Evolutionary conservation across 2,888 invertebrate genomes (phyloP).

Genomic region (Eledone cirrhosa): DNA sequence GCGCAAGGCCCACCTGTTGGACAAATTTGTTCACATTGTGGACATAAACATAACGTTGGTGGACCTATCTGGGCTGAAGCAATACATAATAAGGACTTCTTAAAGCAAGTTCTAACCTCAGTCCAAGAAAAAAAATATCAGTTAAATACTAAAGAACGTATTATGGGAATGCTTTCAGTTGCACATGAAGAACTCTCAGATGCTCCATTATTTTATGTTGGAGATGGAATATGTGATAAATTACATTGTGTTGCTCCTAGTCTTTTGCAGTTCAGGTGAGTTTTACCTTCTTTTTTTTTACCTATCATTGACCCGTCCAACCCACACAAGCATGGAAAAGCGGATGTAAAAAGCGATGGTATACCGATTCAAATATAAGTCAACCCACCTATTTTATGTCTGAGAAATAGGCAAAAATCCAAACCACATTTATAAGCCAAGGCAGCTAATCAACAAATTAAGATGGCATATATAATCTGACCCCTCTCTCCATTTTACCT

Average conservation of each 20-base stretch:
- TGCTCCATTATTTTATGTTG: constrained; percentile 85
- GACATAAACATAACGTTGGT: constrained; percentile 78
- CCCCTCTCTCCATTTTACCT: too few species aligned
- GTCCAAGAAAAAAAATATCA: constrained; percentile 59
- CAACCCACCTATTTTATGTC: too few species aligned
- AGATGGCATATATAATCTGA: too few species aligned
- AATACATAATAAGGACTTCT: constrained; percentile 83
- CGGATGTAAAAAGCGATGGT: too few species aligned
- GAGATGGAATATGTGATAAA: constrained; percentile 80
- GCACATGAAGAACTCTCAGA: constrained; percentile 81
- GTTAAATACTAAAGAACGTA: constrained; percentile 78
- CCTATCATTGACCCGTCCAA: too few species aligned
- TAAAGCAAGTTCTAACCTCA: constrained; percentile 74
- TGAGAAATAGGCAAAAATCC: too few species aligned
- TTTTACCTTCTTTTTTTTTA: neutral
- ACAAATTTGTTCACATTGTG: constrained; percentile 79
- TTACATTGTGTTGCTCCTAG: constrained; percentile 71
- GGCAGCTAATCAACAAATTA: too few species aligned
- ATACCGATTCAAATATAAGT: too few species aligned
- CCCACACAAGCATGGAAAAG: too few species aligned
- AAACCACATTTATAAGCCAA: too few species aligned
- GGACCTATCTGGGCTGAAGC: constrained; percentile 95
- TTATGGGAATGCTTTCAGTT: constrained; percentile 76
- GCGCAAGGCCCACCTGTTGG: constrained; percentile 75
- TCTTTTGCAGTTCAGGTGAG: constrained; percentile 72